Evolutionary conservation across 2,797 vertebrate species (phyloP).

Genomic region (Parotocinclus haroldoi): DNA sequence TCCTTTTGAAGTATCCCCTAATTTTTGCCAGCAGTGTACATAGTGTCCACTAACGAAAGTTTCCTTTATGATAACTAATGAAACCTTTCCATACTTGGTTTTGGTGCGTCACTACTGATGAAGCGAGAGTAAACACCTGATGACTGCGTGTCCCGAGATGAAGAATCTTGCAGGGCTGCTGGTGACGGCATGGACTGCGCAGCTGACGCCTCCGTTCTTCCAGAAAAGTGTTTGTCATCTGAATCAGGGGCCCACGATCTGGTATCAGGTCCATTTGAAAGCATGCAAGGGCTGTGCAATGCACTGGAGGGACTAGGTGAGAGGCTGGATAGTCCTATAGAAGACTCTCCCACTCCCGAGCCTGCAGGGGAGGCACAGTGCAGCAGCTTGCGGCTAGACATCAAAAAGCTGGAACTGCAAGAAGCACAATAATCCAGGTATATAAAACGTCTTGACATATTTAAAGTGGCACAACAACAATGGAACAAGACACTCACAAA

Average conservation of each 20-base stretch:
- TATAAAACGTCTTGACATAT: not conserved
- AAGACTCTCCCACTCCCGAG: slow-evolving; percentile 58
- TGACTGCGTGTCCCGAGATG: slow-evolving; percentile 76
- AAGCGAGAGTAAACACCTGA: slow-evolving; percentile 60
- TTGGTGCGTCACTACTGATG: too few relatives aligned
- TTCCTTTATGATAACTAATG: too few relatives aligned
- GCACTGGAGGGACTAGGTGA: slow-evolving; percentile 70
- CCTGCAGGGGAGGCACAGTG: slow-evolving; percentile 58
- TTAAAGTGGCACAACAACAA: not conserved
- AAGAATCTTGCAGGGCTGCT: slow-evolving; percentile 64
- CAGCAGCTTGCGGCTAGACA: slow-evolving; percentile 62
- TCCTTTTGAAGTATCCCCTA: too few relatives aligned
- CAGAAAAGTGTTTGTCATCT: slow-evolving; percentile 53
- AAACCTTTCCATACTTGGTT: too few relatives aligned
- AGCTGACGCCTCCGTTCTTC: slow-evolving; percentile 41
- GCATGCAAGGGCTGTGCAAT: slow-evolving; percentile 64
- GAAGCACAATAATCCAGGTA: not conserved
- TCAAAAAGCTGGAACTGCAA: slow-evolving; percentile 73
- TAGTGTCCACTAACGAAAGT: too few relatives aligned
- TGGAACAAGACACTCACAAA: slow-evolving; percentile 74
- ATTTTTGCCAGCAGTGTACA: too few relatives aligned
- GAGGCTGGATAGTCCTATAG: slow-evolving; percentile 60
- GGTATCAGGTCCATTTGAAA: slow-evolving; percentile 54
- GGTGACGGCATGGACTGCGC: slow-evolving; percentile 60
- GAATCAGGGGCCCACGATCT: slow-evolving; percentile 56